Evolutionary conservation across 2,888 invertebrate genomes (phyloP).

Genomic region (Tromatobia lineatoria): DNA sequence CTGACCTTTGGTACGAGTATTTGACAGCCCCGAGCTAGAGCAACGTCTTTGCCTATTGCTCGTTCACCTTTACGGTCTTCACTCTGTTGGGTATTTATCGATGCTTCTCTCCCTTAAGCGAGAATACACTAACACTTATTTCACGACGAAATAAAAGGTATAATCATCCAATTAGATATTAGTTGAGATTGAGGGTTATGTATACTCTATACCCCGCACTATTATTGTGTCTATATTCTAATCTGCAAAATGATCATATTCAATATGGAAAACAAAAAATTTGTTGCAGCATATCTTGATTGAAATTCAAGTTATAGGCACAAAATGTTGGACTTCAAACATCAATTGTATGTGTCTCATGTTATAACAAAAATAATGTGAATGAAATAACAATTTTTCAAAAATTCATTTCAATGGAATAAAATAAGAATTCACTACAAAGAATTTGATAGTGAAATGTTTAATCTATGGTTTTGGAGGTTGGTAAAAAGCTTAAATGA

Average conservation of each 20-base stretch:
- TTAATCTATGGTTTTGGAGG: background rate
- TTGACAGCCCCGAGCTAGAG: conserved; percentile 51
- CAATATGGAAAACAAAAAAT: too few species aligned
- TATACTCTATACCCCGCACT: background rate
- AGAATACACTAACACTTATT: background rate
- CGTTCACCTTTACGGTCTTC: background rate
- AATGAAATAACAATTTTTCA: too few species aligned
- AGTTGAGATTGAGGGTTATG: background rate
- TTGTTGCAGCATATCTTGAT: too few species aligned
- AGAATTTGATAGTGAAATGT: too few species aligned
- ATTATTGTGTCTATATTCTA: too few species aligned
- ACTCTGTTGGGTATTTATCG: background rate
- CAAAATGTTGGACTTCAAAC: too few species aligned
- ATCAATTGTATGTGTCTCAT: too few species aligned
- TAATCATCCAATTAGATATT: background rate
- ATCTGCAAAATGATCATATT: too few species aligned
- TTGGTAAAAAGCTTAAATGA: background rate
- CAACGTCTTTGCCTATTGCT: background rate
- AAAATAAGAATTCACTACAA: too few species aligned
- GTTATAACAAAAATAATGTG: too few species aligned
- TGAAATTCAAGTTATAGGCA: too few species aligned
- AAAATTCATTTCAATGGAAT: too few species aligned
- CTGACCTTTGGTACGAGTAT: conserved; percentile 68
- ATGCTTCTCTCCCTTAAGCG: conserved; percentile 13
- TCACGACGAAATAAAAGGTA: background rate